Evolutionary conservation across 2,888 invertebrate species (phyloP).

Genomic region (Eueremaeus valkanovi): DNA sequence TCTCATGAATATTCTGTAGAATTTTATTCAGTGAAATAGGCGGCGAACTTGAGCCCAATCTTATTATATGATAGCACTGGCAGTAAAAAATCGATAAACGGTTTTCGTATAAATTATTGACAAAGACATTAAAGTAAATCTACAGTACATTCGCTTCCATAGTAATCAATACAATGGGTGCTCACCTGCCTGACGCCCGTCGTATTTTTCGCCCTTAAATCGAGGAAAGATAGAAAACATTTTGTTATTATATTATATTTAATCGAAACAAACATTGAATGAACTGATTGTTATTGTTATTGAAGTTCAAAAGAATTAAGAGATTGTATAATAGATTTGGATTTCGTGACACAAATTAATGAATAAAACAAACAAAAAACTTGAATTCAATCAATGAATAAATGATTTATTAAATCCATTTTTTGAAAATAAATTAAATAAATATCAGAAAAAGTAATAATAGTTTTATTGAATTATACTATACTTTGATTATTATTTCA

Average conservation of each 20-base stretch:
- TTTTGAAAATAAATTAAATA: no score
- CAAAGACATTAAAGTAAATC: slow-evolving; percentile 20
- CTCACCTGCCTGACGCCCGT: slow-evolving; percentile 76
- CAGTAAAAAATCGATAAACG: neutral
- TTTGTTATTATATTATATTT: slow-evolving; percentile 6
- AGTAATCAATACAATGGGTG: slow-evolving; percentile 15
- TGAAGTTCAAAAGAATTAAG: neutral
- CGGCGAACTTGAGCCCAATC: neutral
- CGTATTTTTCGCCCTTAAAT: slow-evolving; percentile 93
- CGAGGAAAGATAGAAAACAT: slow-evolving; percentile 20
- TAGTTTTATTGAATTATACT: no score
- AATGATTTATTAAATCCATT: no score
- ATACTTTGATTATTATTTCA: no score
- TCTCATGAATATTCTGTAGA: neutral
- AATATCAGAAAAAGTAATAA: no score
- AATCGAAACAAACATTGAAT: no score
- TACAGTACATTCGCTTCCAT: slow-evolving; percentile 9
- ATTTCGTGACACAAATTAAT: neutral
- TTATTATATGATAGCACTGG: neutral
- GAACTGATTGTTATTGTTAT: neutral
- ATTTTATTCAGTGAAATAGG: neutral
- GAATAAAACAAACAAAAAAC: neutral
- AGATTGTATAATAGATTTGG: neutral
- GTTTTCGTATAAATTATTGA: slow-evolving; percentile 3
- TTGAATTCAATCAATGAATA: neutral